phyloP scores from a whole-genome alignment of 1,140 invertebrate genomes.

The Myzus persicae region DNA sequence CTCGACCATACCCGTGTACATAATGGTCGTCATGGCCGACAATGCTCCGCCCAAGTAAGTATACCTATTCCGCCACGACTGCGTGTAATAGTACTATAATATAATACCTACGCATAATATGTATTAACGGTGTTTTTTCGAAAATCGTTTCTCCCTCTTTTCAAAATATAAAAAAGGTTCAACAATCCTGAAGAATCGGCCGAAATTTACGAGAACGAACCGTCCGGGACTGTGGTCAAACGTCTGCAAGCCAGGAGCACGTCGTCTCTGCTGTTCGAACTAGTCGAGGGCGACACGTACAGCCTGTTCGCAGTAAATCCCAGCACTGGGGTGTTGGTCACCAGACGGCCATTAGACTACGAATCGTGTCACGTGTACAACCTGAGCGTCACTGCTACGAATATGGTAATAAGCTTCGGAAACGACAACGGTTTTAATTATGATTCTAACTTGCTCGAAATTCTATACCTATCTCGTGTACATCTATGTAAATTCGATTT shows the following conservation, averaged over 20 bases:
- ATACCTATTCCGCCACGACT: no score
- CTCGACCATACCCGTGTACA: constrained; percentile 82
- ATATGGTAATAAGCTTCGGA: constrained; percentile 76
- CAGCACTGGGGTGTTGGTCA: constrained; percentile 81
- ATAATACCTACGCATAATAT: neutral
- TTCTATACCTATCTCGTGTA: neutral
- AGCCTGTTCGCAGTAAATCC: constrained; percentile 84
- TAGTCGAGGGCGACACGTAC: constrained; percentile 78
- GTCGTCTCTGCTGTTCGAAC: constrained; percentile 83
- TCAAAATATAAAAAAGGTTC: constrained; percentile 67
- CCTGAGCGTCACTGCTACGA: constrained; percentile 82
- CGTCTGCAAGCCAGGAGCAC: constrained; percentile 80
- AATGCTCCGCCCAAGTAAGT: constrained; percentile 80
- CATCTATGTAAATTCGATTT: neutral
- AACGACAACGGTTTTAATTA: neutral
- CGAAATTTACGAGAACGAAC: constrained; percentile 86
- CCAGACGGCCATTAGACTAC: constrained; percentile 79
- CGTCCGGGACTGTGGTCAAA: constrained; percentile 78
- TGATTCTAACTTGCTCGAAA: neutral
- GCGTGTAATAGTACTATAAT: neutral
- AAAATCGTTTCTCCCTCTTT: no score
- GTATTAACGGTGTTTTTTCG: constrained; percentile 5
- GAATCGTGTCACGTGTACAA: constrained; percentile 82
- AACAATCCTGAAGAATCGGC: constrained; percentile 71
- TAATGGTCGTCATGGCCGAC: constrained; percentile 86